A percentile compares a stretch with the other conserved stretches of the same genome.
phyloP scores from a whole-genome alignment of 2,797 vertebrate species.

The Hydrolagus colliei region DNA sequence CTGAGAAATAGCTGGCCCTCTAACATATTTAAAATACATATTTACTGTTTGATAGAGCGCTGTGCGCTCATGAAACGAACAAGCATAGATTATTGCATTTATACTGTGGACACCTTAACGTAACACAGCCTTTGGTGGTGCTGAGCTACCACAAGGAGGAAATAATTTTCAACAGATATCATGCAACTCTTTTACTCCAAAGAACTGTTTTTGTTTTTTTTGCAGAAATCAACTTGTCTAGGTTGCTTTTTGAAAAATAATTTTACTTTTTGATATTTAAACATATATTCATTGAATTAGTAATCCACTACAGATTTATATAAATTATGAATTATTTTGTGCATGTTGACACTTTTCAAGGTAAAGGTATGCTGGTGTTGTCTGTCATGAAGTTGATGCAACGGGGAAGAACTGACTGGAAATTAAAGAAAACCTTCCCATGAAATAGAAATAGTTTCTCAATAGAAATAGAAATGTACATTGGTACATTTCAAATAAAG shows the following conservation, averaged over 20 bases:
- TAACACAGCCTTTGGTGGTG: background rate
- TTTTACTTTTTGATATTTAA: background rate
- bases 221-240: background rate
- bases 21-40: background rate
- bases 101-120: background rate
- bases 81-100: slow-evolving; percentile 19
- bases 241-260: background rate
- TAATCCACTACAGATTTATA: background rate
- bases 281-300: background rate
- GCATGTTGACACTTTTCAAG: background rate
- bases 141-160: background rate
- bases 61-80: background rate
- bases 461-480: too few species aligned
- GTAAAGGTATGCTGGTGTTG: background rate
- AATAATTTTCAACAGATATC: background rate
- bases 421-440: background rate
- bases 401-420: background rate
- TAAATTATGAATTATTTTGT: background rate
- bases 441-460: background rate
- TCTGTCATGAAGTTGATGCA: background rate
- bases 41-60: slow-evolving; percentile 16
- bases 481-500: background rate
- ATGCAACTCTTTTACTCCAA: background rate
- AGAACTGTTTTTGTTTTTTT: background rate
- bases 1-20: background rate